These are phyloP conservation scores for Marmota flaviventris DNA, from an alignment of 2,113 vertebrate genomes.

Conservation along the genomic window DNA sequence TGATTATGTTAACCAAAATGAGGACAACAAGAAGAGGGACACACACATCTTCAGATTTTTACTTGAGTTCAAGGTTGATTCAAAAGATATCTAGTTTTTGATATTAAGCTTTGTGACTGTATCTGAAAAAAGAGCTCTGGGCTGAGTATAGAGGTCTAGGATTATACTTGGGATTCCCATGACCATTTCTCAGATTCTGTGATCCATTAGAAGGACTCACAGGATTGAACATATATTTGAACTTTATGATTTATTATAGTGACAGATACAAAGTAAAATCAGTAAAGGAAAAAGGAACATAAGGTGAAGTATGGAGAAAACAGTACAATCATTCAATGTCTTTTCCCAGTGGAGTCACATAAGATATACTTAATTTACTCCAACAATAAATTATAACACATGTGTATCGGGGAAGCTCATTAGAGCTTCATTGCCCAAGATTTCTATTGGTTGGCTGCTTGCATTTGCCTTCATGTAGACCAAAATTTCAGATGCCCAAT, in stretches of 20 bases:
- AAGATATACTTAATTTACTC: not conserved
- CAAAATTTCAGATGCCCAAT: not conserved
- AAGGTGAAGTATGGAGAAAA: not conserved
- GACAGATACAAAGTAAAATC: not conserved
- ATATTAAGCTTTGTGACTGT: not conserved
- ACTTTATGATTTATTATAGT: slow-evolving; percentile 27
- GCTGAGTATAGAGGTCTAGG: not conserved
- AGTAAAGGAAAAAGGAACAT: not conserved
- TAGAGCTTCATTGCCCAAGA: not conserved
- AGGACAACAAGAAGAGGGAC: not conserved
- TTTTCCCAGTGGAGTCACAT: not conserved
- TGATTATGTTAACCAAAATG: not conserved
- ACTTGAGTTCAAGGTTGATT: not conserved
- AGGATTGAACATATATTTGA: not conserved
- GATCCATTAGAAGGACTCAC: not conserved
- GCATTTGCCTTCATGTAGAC: not conserved
- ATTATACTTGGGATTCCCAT: not conserved
- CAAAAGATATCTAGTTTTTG: not conserved
- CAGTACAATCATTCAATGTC: not conserved
- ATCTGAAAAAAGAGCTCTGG: slow-evolving; percentile 1
- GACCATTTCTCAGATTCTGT: not conserved
- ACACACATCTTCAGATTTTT: not conserved
- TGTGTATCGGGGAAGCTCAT: not conserved
- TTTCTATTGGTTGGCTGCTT: not conserved
- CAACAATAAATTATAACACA: not conserved